These are phyloP conservation scores for Ageneiosus marmoratus DNA, from an alignment of 2,113 vertebrate species.

Conservation along the genomic window DNA sequence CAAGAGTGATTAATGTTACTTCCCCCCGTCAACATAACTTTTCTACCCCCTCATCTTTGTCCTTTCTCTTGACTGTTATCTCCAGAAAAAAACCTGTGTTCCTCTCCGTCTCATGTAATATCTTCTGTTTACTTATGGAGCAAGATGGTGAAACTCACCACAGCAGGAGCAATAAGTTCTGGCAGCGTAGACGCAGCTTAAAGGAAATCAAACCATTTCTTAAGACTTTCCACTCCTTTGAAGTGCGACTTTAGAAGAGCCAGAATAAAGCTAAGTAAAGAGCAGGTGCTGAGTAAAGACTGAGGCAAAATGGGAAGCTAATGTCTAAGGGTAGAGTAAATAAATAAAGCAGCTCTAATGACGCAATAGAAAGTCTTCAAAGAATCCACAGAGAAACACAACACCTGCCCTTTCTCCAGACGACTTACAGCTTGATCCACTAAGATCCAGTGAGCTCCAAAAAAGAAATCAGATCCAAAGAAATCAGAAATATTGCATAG, in stretches of 20 bases:
- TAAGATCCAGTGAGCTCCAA: not conserved
- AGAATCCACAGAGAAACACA: slow-evolving; percentile 33
- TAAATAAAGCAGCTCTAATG: slow-evolving; percentile 44
- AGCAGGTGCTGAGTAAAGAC: slow-evolving; percentile 61
- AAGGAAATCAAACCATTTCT: slow-evolving; percentile 59
- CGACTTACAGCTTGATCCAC: slow-evolving; percentile 11
- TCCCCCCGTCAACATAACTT: slow-evolving; percentile 62
- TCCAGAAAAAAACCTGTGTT: slow-evolving; percentile 50
- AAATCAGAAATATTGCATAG: not conserved
- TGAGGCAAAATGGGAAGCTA: slow-evolving; percentile 45
- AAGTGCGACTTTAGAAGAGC: slow-evolving; percentile 49
- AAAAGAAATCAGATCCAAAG: slow-evolving; percentile 9
- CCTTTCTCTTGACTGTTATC: slow-evolving; percentile 58
- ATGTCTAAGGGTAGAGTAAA: slow-evolving; percentile 43
- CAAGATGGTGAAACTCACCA: slow-evolving; percentile 50
- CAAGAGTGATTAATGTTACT: slow-evolving; percentile 35
- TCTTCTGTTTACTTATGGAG: slow-evolving; percentile 51
- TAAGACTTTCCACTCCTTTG: slow-evolving; percentile 50
- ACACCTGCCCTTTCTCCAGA: slow-evolving; percentile 57
- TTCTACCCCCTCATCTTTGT: slow-evolving; percentile 49
- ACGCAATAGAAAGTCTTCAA: slow-evolving; percentile 35
- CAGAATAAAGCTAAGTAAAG: slow-evolving; percentile 50
- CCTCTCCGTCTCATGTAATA: slow-evolving; percentile 34
- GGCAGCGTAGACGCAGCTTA: slow-evolving; percentile 27
- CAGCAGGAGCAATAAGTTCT: slow-evolving; percentile 55